Conservation (phyloP, 2,888 invertebrate genomes). For the Linnaemya vulpina region DNA sequence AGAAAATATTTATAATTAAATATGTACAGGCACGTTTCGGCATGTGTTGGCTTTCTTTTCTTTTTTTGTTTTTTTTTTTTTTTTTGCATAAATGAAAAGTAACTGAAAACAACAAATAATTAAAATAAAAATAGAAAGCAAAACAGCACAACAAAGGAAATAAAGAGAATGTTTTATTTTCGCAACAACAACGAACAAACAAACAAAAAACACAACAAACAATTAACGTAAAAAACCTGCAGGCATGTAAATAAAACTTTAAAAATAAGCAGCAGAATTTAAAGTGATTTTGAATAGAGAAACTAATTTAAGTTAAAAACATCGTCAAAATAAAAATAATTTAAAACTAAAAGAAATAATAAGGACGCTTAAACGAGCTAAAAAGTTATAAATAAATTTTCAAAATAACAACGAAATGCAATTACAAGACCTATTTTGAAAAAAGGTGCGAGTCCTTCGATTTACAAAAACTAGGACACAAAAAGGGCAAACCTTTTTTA, state of each 20-base stretch:
- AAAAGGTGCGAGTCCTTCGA: too few relatives aligned
- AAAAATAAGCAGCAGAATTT: neutral
- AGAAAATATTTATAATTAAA: slow-evolving; percentile 45
- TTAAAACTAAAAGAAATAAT: too few relatives aligned
- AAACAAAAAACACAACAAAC: too few relatives aligned
- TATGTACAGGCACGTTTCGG: slow-evolving; percentile 46
- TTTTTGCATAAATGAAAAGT: slow-evolving; percentile 13
- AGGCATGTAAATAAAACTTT: neutral
- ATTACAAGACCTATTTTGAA: too few relatives aligned
- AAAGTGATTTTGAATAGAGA: neutral
- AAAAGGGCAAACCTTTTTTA: too few relatives aligned
- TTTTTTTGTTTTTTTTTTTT: neutral
- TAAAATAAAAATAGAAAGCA: slow-evolving; percentile 5
- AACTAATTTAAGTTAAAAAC: too few relatives aligned
- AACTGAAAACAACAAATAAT: slow-evolving; percentile 9
- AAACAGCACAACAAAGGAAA: slow-evolving; percentile 28
- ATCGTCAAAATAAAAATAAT: too few relatives aligned
- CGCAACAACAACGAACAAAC: neutral
- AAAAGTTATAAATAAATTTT: too few relatives aligned
- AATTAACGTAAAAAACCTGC: neutral
- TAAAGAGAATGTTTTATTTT: slow-evolving; percentile 24
- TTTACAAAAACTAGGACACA: too few relatives aligned
- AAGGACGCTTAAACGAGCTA: too few relatives aligned
- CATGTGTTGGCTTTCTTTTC: slow-evolving; percentile 5
- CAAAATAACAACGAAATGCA: too few relatives aligned